A percentile compares a stretch with the other conserved stretches of the same genome.
Evolutionary conservation across 1,140 invertebrate genomes (phyloP).

Genomic region (Euura saliciscinereae): DNA sequence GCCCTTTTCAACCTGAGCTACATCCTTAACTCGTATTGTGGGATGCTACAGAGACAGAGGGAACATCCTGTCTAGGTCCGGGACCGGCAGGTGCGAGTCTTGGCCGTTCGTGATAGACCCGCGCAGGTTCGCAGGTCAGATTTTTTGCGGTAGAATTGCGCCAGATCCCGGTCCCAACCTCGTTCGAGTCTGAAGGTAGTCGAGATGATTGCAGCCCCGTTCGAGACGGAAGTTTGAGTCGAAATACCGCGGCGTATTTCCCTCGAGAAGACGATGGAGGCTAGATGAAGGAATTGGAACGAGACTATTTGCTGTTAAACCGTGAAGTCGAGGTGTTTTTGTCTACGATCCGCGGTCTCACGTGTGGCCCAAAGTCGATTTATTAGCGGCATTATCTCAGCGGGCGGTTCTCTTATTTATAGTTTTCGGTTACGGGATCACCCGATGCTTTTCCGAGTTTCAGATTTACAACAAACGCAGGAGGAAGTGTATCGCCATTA

Average conservation of each 20-base stretch:
- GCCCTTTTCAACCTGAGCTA: no score
- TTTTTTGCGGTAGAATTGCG: slow-evolving; percentile 8
- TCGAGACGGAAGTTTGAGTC: background rate
- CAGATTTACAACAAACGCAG: background rate
- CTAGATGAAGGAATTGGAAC: background rate
- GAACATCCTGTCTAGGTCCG: slow-evolving; percentile 6
- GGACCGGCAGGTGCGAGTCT: background rate
- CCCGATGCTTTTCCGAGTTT: background rate
- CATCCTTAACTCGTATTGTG: no score
- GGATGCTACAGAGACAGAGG: background rate
- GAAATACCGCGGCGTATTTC: no score
- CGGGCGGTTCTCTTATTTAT: slow-evolving; percentile 21
- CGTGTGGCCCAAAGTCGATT: slow-evolving; percentile 13
- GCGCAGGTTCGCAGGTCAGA: slow-evolving; percentile 11
- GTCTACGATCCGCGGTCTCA: slow-evolving; percentile 9
- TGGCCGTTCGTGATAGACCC: background rate
- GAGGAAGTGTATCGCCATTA: background rate
- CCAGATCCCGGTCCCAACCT: background rate
- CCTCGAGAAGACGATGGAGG: no score
- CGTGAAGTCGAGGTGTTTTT: background rate
- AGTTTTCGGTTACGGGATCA: background rate
- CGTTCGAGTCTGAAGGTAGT: no score
- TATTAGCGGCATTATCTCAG: slow-evolving; percentile 27
- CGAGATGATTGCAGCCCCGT: background rate
- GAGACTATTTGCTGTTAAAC: background rate